Percentiles rank a stretch among this genome's conserved stretches.
Conservation (phyloP, 64 coral and sea anemone species). For the Actinia tenebrosa region DNA sequence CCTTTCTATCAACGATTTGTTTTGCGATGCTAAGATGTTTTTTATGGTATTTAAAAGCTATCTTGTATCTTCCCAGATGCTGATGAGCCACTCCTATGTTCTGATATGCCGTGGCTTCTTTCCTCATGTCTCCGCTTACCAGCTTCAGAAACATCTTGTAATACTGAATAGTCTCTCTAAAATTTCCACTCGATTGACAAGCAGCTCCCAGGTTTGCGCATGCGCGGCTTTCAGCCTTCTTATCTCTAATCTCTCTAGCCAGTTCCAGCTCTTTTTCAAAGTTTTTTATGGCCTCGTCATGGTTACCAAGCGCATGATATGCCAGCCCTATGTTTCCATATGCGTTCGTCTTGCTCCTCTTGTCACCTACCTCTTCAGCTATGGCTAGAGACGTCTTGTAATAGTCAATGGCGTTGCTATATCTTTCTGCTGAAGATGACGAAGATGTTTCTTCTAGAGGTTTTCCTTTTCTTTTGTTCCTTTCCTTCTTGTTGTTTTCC, state of each 20-base stretch:
- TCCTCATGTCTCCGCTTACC: constrained; percentile 25
- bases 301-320: constrained; percentile 22
- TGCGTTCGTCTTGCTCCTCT: background rate
- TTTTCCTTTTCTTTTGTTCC: too few species aligned
- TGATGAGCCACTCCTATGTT: constrained; percentile 20
- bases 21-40: background rate
- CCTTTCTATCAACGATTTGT: too few species aligned
- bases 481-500: too few species aligned
- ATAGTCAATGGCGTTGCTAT: background rate
- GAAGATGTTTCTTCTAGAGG: too few species aligned
- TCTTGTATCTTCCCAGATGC: constrained; percentile 9
- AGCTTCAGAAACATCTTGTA: constrained; percentile 10
- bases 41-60: constrained; percentile 23
- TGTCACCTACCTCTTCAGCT: constrained; percentile 15
- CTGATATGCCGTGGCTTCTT: constrained; percentile 23
- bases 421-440: background rate
- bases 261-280: constrained; percentile 32
- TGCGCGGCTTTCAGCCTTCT: background rate
- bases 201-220: constrained; percentile 36
- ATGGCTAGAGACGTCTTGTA: constrained; percentile 18
- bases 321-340: constrained; percentile 21
- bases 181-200: constrained; percentile 1
- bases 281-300: constrained; percentile 20
- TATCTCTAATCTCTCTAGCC: constrained; percentile 7
- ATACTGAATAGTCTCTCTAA: constrained; percentile 3